Evolutionary conservation across 2,113 vertebrate species (phyloP).

Genomic region (Pangasianodon gigas): DNA sequence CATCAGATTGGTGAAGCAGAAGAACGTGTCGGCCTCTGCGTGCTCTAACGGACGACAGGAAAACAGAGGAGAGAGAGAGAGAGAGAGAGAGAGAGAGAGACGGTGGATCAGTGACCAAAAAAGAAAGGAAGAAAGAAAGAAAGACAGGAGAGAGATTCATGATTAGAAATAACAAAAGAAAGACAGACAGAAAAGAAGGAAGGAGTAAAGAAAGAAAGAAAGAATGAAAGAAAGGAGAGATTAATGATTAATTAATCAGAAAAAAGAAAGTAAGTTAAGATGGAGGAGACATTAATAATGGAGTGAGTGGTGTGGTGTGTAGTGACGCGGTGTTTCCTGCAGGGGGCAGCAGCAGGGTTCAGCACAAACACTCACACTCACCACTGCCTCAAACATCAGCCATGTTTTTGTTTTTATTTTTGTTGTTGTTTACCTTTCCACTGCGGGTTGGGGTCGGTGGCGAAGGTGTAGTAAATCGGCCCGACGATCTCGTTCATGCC

Average conservation of each 20-base stretch:
- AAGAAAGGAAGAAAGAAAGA: not conserved
- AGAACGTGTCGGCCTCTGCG: conserved; percentile 94
- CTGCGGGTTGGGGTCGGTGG: conserved; percentile 87
- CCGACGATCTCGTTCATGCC: conserved; percentile 99
- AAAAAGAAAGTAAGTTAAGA: not conserved
- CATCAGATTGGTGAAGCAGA: conserved; percentile 98
- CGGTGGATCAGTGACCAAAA: not conserved
- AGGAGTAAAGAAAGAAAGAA: not conserved
- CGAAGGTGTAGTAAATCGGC: conserved; percentile 96
- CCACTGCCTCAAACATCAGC: not conserved
- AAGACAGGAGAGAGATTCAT: not conserved
- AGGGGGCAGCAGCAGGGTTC: conserved; percentile 5
- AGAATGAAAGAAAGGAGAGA: not conserved
- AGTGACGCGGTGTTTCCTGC: not conserved
- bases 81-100: not conserved
- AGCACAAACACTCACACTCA: not conserved
- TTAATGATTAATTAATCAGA: not conserved
- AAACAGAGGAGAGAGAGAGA: not conserved
- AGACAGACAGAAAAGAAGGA: not conserved
- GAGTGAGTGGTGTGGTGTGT: not conserved
- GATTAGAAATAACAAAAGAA: not conserved
- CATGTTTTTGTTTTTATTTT: not conserved
- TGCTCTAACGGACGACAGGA: conserved; percentile 77
- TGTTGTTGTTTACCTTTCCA: conserved; percentile 86
- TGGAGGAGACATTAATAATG: not conserved